Conservation (phyloP, 2,113 vertebrate species). For the Myanophis thanlyinensis region DNA sequence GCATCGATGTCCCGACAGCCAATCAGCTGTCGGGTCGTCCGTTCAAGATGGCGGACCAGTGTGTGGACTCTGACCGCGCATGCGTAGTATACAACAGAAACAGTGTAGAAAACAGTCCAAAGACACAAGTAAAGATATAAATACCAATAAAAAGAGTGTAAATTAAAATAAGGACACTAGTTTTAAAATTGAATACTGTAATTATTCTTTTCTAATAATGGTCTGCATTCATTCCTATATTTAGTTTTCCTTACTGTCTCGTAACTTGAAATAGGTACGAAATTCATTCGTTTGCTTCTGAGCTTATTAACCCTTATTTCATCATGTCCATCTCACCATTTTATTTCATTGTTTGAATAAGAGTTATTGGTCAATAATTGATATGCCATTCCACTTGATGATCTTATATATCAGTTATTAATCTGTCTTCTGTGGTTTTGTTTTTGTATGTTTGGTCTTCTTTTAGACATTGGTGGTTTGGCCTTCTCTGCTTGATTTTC, state of each 20-base stretch:
- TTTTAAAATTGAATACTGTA: not conserved
- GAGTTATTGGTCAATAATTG: not conserved
- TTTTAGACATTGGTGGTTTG: not conserved
- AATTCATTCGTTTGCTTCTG: not conserved
- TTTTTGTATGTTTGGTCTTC: not conserved
- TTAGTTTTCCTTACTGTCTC: not conserved
- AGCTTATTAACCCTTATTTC: not conserved
- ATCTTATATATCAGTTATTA: not conserved
- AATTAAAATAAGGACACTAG: not conserved
- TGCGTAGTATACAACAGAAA: too few relatives aligned
- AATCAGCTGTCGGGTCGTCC: too few relatives aligned
- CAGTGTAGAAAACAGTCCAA: not conserved
- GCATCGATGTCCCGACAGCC: too few relatives aligned
- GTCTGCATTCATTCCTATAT: not conserved
- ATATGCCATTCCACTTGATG: not conserved
- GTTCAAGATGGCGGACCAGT: too few relatives aligned
- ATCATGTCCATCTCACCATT: not conserved
- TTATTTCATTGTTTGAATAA: not conserved
- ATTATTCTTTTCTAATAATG: not conserved
- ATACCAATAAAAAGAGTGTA: not conserved
- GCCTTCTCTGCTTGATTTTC: not conserved
- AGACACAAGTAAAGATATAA: not conserved
- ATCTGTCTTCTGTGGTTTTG: not conserved
- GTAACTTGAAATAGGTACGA: not conserved
- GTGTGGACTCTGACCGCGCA: too few relatives aligned